Evolutionary conservation across 2,797 vertebrate genomes (phyloP), one percentile per base, ranked within the genome.

Genomic region (Anisognathus igniventris): DNA sequence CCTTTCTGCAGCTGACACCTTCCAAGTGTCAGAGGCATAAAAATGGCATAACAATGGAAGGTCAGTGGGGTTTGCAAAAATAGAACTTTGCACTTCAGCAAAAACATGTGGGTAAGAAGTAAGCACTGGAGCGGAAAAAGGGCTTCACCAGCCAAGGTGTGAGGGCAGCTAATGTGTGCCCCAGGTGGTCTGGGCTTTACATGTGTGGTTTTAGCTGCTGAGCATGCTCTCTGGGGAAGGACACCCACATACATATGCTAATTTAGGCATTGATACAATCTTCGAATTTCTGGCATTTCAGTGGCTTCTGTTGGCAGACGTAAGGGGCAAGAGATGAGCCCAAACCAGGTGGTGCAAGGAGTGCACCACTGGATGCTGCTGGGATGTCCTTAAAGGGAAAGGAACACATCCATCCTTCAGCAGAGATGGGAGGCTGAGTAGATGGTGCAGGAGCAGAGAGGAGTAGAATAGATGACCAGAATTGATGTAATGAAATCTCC

Each of bases 51-150:
- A 40, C 54, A 86, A 40, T 3, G 76, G 73, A 67, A 73, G 12
- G 39, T 33, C 7, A 4, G 30, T 13, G 30, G 20, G 10, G 10
- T 75, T 88, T 66, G 33, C 68, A 44, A 7, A 50, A 75, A 31
- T 6, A 86, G 62, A 84, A 86, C 62, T 88, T 88, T n/a, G 22
- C 28, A 62, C 47, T 93, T 90, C 80, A 31, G 74, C 73, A 86
- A 18, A 88, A 94, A 27, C 0, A 0, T 39, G 5, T 0, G 11
- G 23, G 45, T 72, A 39, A 68, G 58, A 44, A 17, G 16, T 48
- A 40, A 18, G 54, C n/a, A 25, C 7, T 30, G 9, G 54, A 75
- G 66, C 0, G 0, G 64, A 90, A 71, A 66, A 48, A 53, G 8
- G 14, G 25, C 82, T 88, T 92, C 44, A 33, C 10, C 22, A 47